phyloP scores from a whole-genome alignment of 2,797 vertebrate genomes.

The Gallinago nigripennis region DNA sequence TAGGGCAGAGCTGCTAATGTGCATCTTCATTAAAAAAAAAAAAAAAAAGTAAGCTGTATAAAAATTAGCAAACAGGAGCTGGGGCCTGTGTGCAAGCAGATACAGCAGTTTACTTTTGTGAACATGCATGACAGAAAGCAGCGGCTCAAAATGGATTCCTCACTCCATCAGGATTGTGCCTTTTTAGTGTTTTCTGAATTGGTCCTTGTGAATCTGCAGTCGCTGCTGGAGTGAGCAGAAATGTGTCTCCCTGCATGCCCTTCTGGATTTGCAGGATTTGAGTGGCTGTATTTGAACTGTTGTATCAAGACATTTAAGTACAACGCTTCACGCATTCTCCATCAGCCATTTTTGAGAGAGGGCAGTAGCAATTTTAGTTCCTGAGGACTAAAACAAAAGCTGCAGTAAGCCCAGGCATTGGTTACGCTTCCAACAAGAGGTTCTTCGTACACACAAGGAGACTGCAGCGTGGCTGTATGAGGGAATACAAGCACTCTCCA shows the following conservation, averaged over 20 bases:
- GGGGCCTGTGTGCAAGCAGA: neutral
- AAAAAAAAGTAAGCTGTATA: neutral
- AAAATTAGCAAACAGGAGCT: conserved; percentile 9
- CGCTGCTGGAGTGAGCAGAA: neutral
- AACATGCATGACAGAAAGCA: neutral
- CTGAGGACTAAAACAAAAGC: conserved; percentile 23
- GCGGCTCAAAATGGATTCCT: conserved; percentile 37
- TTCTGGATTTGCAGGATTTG: neutral
- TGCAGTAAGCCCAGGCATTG: neutral
- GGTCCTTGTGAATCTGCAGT: neutral
- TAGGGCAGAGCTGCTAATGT: conserved; percentile 42
- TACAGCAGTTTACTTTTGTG: neutral
- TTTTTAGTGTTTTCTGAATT: neutral
- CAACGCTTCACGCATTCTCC: neutral
- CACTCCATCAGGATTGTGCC: neutral
- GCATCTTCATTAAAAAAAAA: neutral
- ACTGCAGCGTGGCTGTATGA: neutral
- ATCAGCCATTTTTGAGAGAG: neutral
- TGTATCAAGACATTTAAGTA: neutral
- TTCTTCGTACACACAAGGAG: neutral
- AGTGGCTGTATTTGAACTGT: neutral
- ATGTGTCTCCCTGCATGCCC: neutral
- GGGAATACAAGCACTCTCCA: neutral
- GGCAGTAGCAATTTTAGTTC: neutral
- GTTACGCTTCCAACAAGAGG: neutral